Conservation (phyloP, 2,888 invertebrate species). For the Hemaris fuciformis region DNA sequence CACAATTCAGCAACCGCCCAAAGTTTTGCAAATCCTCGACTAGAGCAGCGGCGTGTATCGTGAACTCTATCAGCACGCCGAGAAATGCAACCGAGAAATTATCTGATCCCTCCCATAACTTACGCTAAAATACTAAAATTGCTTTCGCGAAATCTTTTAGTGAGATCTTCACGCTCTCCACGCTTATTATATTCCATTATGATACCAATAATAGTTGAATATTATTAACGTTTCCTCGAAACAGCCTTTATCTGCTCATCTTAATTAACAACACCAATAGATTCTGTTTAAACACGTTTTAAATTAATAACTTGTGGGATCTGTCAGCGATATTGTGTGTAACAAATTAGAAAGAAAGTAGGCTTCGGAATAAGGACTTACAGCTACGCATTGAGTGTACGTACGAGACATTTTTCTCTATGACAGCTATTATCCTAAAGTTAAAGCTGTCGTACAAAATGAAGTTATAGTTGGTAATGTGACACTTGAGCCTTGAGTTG, state of each 20-base stretch:
- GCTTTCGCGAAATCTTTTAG: conserved; percentile 73
- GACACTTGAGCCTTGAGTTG: conserved; percentile 42
- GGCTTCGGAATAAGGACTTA: conserved; percentile 9
- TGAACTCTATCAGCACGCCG: conserved; percentile 60
- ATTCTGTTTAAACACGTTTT: conserved; percentile 33
- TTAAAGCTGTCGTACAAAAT: conserved; percentile 43
- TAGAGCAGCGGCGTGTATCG: conserved; percentile 53
- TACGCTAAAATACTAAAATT: conserved; percentile 77
- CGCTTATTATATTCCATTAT: conserved; percentile 78
- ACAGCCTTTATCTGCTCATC: conserved; percentile 47
- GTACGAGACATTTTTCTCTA: conserved; percentile 1
- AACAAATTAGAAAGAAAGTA: conserved; percentile 15
- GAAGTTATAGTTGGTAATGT: conserved; percentile 50
- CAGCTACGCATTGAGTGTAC: background rate
- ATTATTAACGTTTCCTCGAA: conserved; percentile 59
- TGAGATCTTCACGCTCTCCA: conserved; percentile 76
- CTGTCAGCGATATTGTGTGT: conserved; percentile 3
- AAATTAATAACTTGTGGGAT: conserved; percentile 10
- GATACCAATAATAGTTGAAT: conserved; percentile 72
- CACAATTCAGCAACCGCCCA: background rate
- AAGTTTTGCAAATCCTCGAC: conserved; percentile 20
- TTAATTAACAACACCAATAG: conserved; percentile 43
- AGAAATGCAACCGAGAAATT: conserved; percentile 67
- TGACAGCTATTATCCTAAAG: conserved; percentile 19
- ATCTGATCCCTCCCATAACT: conserved; percentile 78